Evolutionary conservation across 1,140 invertebrate species (phyloP).

Genomic region (Centruroides vittatus): DNA sequence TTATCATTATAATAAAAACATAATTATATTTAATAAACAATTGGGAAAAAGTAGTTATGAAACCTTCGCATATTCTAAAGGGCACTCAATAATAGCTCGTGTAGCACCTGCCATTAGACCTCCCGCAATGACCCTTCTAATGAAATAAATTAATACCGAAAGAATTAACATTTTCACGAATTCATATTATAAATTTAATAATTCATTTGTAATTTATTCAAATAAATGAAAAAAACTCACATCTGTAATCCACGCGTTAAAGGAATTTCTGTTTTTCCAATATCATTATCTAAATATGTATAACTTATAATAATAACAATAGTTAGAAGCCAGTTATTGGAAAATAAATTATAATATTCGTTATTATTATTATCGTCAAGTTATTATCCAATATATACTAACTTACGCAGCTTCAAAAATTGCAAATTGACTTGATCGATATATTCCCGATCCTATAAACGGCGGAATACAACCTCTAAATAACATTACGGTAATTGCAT

Average conservation of each 20-base stretch:
- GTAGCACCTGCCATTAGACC: constrained; percentile 23
- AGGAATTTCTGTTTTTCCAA: constrained; percentile 22
- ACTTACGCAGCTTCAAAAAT: constrained; percentile 28
- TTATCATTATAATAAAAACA: too few species aligned
- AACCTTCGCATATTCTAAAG: constrained; percentile 28
- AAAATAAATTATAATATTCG: too few species aligned
- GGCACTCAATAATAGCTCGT: constrained; percentile 26
- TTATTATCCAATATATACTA: background rate
- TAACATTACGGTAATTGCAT: too few species aligned
- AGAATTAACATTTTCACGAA: too few species aligned
- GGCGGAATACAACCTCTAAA: constrained; percentile 27
- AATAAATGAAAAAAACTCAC: constrained; percentile 17
- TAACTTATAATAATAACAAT: constrained; percentile 18
- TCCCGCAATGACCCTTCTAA: constrained; percentile 23
- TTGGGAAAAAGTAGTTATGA: background rate
- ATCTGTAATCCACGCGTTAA: constrained; percentile 23
- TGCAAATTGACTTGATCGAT: constrained; percentile 27
- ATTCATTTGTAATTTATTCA: too few species aligned
- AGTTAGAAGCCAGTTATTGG: too few species aligned
- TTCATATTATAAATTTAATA: too few species aligned
- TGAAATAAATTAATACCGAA: too few species aligned
- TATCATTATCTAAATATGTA: constrained; percentile 21
- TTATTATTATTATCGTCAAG: background rate
- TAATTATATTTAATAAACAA: too few species aligned
- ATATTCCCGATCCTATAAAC: constrained; percentile 27